Evolutionary conservation across 2,888 invertebrate species (phyloP).

Genomic region (Zygaena filipendulae): DNA sequence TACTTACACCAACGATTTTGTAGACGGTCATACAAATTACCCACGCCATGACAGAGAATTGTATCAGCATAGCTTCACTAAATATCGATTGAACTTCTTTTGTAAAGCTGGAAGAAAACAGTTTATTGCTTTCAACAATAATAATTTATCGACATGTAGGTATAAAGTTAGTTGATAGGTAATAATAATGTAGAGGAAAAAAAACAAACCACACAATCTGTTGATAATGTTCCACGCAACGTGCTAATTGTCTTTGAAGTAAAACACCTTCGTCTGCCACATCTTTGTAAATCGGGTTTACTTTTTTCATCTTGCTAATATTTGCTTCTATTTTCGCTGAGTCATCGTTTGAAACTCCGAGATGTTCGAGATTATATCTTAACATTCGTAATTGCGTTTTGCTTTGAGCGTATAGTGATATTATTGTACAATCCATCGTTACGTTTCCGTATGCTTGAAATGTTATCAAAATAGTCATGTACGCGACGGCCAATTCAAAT

Average conservation of each 20-base stretch:
- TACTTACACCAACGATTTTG: conserved; percentile 43
- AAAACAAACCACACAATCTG: conserved; percentile 33
- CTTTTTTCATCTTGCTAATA: conserved; percentile 10
- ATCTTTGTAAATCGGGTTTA: conserved; percentile 19
- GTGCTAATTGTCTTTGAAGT: conserved; percentile 29
- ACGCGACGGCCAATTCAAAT: conserved; percentile 30
- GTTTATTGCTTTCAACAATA: no score
- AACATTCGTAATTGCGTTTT: conserved; percentile 40
- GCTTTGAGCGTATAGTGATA: conserved; percentile 40
- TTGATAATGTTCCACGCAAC: conserved; percentile 35
- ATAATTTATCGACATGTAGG: neutral
- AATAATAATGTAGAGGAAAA: no score
- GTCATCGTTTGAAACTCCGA: conserved; percentile 20
- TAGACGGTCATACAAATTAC: conserved; percentile 55
- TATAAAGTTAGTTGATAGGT: no score
- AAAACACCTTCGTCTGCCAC: conserved; percentile 16
- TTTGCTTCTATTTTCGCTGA: conserved; percentile 13
- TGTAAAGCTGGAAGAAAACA: conserved; percentile 28
- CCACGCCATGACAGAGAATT: conserved; percentile 43
- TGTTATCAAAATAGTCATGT: conserved; percentile 32
- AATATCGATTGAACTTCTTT: conserved; percentile 45
- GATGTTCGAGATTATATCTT: conserved; percentile 35
- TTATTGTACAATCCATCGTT: conserved; percentile 49
- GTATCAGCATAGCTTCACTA: conserved; percentile 38
- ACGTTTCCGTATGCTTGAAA: conserved; percentile 43